phyloP scores from a whole-genome alignment of 2,797 vertebrate genomes.

The Lagocephalus sceleratus region DNA sequence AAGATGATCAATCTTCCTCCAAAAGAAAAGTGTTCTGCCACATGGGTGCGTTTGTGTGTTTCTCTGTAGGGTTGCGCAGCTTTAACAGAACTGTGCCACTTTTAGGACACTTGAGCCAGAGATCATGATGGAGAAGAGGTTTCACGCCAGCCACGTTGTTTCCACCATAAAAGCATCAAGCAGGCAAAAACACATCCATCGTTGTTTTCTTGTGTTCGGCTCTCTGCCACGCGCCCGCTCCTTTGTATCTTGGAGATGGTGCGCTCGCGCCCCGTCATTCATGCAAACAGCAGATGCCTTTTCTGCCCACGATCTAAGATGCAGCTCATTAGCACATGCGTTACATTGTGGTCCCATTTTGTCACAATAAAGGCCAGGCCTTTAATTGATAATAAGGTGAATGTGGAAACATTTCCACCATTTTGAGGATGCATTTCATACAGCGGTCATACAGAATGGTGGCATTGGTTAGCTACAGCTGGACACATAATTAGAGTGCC shows the following conservation, averaged over 20 bases:
- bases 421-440: conserved; percentile 56
- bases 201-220: conserved; percentile 3
- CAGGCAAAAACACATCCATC: background rate
- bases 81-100: conserved; percentile 1
- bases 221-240: conserved; percentile 5
- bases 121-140: conserved; percentile 28
- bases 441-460: conserved; percentile 54
- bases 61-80: too few relatives aligned
- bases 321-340: conserved; percentile 43
- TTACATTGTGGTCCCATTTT: conserved; percentile 41
- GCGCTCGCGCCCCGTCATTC: conserved; percentile 18
- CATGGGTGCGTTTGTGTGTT: too few relatives aligned
- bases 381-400: conserved; percentile 60
- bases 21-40: too few relatives aligned
- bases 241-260: conserved; percentile 14
- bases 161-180: conserved; percentile 36
- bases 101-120: conserved; percentile 38
- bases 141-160: conserved; percentile 16
- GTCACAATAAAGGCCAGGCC: conserved; percentile 40
- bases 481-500: conserved; percentile 78
- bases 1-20: too few relatives aligned
- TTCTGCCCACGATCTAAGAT: conserved; percentile 42
- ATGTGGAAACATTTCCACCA: conserved; percentile 56
- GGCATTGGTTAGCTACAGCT: conserved; percentile 74
- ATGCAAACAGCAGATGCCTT: conserved; percentile 35